phyloP scores from a whole-genome alignment of 2,888 invertebrate genomes.

The Drosophila imparisetae region DNA sequence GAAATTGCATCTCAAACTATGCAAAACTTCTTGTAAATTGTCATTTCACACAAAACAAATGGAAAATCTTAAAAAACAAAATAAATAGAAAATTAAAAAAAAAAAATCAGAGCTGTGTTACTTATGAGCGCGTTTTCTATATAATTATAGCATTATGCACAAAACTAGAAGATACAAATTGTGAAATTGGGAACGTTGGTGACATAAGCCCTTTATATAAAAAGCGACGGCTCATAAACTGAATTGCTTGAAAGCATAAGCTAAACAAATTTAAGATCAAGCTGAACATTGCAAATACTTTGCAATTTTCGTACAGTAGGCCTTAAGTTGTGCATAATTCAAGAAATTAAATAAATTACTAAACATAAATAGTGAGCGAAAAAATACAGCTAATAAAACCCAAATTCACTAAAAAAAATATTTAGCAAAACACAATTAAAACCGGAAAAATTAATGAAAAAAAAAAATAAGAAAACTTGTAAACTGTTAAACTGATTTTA shows the following conservation, averaged over 20 bases:
- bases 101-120: conserved; percentile 73
- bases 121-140: conserved; percentile 61
- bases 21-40: conserved; percentile 54
- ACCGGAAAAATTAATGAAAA: conserved; percentile 12
- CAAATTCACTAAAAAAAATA: conserved; percentile 47
- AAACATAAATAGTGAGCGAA: conserved; percentile 23
- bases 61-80: conserved; percentile 3
- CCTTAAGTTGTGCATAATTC: conserved; percentile 75
- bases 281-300: conserved; percentile 45
- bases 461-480: conserved; percentile 56
- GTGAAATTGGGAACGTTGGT: conserved; percentile 27
- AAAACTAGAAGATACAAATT: conserved; percentile 11
- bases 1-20: conserved; percentile 20
- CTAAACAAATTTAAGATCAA: conserved; percentile 1
- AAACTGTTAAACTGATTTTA: conserved; percentile 81
- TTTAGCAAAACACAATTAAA: conserved; percentile 44
- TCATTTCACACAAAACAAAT: conserved; percentile 55
- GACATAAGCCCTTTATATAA: conserved; percentile 46
- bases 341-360: conserved; percentile 36
- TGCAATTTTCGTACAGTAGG: conserved; percentile 72
- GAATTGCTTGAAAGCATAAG: conserved; percentile 42
- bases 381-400: conserved; percentile 39
- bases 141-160: conserved; percentile 49
- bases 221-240: conserved; percentile 47
- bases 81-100: conserved; percentile 15